These are phyloP conservation scores for Apamea epomidion DNA, from an alignment of 2,888 invertebrate genomes.

Conservation along the genomic window DNA sequence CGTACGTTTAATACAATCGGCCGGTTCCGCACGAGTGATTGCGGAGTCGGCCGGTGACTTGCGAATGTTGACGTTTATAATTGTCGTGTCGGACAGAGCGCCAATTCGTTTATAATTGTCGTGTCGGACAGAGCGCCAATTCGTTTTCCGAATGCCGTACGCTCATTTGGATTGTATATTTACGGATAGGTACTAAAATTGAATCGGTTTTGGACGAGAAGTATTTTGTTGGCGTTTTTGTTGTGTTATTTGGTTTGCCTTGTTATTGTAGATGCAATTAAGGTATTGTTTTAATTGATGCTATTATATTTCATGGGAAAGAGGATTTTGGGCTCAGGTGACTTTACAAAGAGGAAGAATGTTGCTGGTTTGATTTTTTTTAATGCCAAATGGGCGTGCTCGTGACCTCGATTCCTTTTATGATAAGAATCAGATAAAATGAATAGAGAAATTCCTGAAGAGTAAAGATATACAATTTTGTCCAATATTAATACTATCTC, in stretches of 20 bases:
- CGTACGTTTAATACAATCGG: constrained; percentile 64
- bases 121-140: constrained; percentile 53
- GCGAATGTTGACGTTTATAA: constrained; percentile 64
- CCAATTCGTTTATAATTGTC: constrained; percentile 63
- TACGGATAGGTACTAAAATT: constrained; percentile 44
- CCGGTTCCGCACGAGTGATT: constrained; percentile 54
- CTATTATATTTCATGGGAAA: background rate
- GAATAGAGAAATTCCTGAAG: background rate
- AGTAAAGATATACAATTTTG: background rate
- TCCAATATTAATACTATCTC: background rate
- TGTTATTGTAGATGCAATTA: constrained; percentile 2
- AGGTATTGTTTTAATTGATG: background rate
- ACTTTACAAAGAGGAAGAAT: background rate
- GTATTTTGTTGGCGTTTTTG: constrained; percentile 42
- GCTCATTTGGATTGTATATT: constrained; percentile 63
- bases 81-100: constrained; percentile 56
- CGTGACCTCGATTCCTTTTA: background rate
- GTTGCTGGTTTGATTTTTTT: background rate
- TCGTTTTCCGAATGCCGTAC: constrained; percentile 54
- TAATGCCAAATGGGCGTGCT: too few species aligned
- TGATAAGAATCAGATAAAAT: background rate
- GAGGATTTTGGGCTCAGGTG: too few species aligned
- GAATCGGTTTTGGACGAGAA: constrained; percentile 35
- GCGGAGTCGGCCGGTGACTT: constrained; percentile 55
- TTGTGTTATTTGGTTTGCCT: background rate